These are phyloP conservation scores for Phrynosoma blainvillii DNA, from an alignment of 2,113 vertebrate species.

Conservation along the genomic window DNA sequence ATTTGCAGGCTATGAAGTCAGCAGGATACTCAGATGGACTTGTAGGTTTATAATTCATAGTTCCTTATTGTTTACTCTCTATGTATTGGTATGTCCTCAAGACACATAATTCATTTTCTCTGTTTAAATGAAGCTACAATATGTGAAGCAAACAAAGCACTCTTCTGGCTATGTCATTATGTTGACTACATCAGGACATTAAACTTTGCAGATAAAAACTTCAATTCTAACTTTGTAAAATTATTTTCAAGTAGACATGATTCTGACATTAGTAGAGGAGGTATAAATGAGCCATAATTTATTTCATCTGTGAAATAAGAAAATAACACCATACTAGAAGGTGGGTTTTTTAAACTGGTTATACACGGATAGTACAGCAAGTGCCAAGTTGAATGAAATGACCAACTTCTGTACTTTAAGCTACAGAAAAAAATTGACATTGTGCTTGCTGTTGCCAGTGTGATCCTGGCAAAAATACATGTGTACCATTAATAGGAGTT, in stretches of 20 bases:
- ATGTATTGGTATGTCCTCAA: background rate
- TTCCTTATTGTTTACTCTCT: conserved; percentile 15
- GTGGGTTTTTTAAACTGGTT: background rate
- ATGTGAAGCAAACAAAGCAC: conserved; percentile 22
- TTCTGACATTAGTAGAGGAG: background rate
- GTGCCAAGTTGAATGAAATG: background rate
- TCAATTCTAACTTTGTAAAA: conserved; percentile 8
- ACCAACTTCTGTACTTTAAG: background rate
- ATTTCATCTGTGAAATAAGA: conserved; percentile 1
- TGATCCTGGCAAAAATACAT: background rate
- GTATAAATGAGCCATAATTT: background rate
- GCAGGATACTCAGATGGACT: background rate
- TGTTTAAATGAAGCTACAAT: background rate
- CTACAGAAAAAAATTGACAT: background rate
- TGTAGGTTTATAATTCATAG: conserved; percentile 16
- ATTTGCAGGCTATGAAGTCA: conserved; percentile 6
- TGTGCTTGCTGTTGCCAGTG: background rate
- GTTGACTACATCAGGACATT: background rate
- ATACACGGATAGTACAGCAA: background rate
- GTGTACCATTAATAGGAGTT: background rate
- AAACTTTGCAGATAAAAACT: background rate
- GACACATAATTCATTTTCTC: conserved; percentile 21
- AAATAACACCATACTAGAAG: background rate
- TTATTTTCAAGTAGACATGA: background rate
- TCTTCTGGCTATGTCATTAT: background rate